Base-by-base conservation (phyloP, 2,888 invertebrate species). In the Melanotus villosus region DNA sequence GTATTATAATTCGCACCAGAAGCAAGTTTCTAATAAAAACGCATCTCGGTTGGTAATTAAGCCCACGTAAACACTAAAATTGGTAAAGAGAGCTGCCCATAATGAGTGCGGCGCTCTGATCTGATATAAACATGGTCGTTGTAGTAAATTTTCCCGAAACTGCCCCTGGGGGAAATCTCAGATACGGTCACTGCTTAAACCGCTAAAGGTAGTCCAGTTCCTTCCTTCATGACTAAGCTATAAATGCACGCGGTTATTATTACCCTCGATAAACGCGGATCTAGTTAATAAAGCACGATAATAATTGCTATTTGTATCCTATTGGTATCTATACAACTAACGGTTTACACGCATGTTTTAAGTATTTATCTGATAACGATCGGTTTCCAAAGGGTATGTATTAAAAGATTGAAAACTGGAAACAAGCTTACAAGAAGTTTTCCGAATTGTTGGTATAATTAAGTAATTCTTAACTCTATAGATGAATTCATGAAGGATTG, bases 31-130 rank as follows among this genome's bases (percentile, higher is more conserved):
- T 56, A 38, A 21, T 36, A 70, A 60, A 70, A 70, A 62, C 16
- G 10, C 18, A 65, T 19, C 50, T 38, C 34, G 50, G 45, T n/a
- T 19, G 62, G 38, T 68, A 73, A 73, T 73, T 73, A 73, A 71
- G 67, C 73, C 69, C 71, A 71, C 73, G 73, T 71, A 67, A 71
- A 71, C 64, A 68, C 68, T 64, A 56, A 67, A 71, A 73, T 67
- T 68, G 71, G 67, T 60, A 69, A n/a, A 69, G 50, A 60, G 38
- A 54, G 23, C 60, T 66, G 57, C 54, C 58, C 63, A 64, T 66
- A 71, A 73, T 65, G 71, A 73, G 69, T 62, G 69, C 65, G 65
- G 56, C 68, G 47, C 64, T 65, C 68, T 54, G 70, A 73, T 73
- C 70, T 64, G 72, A 73, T 73, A 68, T 62, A 62, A 65, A 65